phyloP scores from a whole-genome alignment of 1,140 invertebrate species.

The Helicoverpa zea region DNA sequence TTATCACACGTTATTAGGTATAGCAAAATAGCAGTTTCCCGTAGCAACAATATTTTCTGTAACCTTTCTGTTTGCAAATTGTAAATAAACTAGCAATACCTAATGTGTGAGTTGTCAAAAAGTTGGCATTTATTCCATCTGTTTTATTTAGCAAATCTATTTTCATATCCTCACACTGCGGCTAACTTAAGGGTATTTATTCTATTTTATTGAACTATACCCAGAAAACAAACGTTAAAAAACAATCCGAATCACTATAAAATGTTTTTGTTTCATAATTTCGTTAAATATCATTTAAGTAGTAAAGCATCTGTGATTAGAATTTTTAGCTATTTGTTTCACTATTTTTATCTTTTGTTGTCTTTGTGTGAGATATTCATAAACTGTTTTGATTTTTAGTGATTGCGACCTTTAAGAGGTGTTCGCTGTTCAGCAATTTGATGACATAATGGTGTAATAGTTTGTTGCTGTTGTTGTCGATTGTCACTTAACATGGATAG shows the following conservation, averaged over 20 bases:
- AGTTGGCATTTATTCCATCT: conserved; percentile 78
- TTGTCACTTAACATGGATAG: conserved; percentile 68
- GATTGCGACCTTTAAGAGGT: not conserved
- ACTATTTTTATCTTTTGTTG: conserved; percentile 32
- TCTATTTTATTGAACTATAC: not conserved
- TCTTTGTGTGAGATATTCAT: conserved; percentile 6
- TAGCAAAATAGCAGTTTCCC: too few relatives aligned
- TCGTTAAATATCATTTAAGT: not conserved
- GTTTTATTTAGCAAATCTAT: conserved; percentile 76
- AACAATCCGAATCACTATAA: not conserved
- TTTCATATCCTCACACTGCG: conserved; percentile 59
- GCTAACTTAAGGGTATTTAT: conserved; percentile 20
- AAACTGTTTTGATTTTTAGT: conserved; percentile 27
- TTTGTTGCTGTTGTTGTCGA: conserved; percentile 46
- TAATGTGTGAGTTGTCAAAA: conserved; percentile 75
- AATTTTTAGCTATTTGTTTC: conserved; percentile 1
- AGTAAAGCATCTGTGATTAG: conserved; percentile 15
- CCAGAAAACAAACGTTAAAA: not conserved
- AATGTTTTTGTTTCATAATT: conserved; percentile 20
- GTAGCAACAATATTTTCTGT: too few relatives aligned
- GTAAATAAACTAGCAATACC: conserved; percentile 27
- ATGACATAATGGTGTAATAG: conserved; percentile 78
- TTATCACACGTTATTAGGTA: too few relatives aligned
- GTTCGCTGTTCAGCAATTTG: conserved; percentile 38
- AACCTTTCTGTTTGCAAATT: not conserved